Percentiles rank a stretch among this genome's conserved stretches.
Evolutionary conservation across 2,113 vertebrate genomes (phyloP).

Genomic region (Piprites chloris): DNA sequence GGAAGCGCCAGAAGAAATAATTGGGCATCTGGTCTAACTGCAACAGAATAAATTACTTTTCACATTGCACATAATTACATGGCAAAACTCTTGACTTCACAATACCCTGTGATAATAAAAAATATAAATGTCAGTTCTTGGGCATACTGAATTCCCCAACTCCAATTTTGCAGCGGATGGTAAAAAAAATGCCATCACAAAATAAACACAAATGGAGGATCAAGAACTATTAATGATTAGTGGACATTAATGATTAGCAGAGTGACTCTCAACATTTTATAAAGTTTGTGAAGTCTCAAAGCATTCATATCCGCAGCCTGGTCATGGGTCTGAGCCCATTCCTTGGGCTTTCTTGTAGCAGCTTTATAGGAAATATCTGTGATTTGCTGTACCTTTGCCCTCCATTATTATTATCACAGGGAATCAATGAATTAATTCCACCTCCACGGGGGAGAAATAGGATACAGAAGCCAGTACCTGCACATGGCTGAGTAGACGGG

Average conservation of each 20-base stretch:
- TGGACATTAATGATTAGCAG: background rate
- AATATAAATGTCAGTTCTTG: background rate
- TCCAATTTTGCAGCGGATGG: background rate
- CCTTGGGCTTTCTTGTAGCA: background rate
- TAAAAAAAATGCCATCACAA: background rate
- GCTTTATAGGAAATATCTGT: background rate
- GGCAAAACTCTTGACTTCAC: conserved; percentile 3
- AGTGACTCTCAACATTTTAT: background rate
- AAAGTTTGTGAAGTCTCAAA: background rate
- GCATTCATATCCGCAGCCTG: background rate
- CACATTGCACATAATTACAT: conserved; percentile 9
- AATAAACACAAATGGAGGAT: background rate
- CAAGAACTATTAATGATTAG: background rate
- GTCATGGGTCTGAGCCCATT: background rate
- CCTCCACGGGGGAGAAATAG: background rate
- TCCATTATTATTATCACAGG: background rate
- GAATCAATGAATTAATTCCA: background rate
- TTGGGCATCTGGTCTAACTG: background rate
- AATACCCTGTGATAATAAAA: background rate
- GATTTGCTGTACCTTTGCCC: background rate
- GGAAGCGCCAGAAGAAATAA: background rate
- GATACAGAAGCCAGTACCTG: background rate
- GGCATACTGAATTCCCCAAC: background rate
- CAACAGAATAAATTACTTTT: conserved; percentile 12
- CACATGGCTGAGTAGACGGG: too few relatives aligned